phyloP scores from a whole-genome alignment of 2,888 invertebrate genomes.

The Pseudococcus jackbeardsleyi region DNA sequence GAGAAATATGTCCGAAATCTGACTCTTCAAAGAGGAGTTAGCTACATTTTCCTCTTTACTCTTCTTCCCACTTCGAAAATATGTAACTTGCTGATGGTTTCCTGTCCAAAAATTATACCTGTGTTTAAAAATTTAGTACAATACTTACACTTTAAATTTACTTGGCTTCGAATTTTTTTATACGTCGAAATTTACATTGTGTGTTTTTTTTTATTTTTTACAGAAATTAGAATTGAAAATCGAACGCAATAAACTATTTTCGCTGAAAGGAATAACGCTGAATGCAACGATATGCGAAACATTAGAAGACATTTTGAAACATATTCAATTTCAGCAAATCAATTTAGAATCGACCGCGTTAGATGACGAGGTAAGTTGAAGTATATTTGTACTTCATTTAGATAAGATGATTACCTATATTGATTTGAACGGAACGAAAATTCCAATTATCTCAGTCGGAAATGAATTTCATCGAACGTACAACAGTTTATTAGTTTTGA shows the following conservation, averaged over 20 bases:
- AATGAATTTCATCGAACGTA: not conserved
- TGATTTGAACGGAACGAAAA: not conserved
- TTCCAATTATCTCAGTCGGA: not conserved
- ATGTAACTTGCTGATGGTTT: too few relatives aligned
- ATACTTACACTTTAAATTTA: not conserved
- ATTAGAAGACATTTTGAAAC: slow-evolving; percentile 84
- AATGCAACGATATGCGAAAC: slow-evolving; percentile 82
- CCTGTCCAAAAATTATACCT: too few relatives aligned
- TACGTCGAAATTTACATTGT: not conserved
- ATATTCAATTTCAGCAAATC: slow-evolving; percentile 80
- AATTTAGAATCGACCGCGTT: slow-evolving; percentile 79
- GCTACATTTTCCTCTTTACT: too few relatives aligned
- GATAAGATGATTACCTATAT: not conserved
- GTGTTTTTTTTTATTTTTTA: too few relatives aligned
- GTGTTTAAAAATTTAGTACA: too few relatives aligned
- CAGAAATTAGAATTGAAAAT: slow-evolving; percentile 71
- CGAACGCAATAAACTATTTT: slow-evolving; percentile 75
- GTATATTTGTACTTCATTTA: not conserved
- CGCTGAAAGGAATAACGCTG: slow-evolving; percentile 75
- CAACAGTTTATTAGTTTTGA: not conserved
- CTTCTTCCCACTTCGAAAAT: too few relatives aligned
- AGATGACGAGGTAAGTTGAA: slow-evolving; percentile 78
- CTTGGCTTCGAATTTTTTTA: not conserved
- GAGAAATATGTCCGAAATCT: too few relatives aligned
- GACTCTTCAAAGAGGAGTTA: too few relatives aligned